A percentile compares a stretch with the other conserved stretches of the same genome.
phyloP scores from a whole-genome alignment of 1,140 invertebrate genomes.

The Brachionus paranguensis region DNA sequence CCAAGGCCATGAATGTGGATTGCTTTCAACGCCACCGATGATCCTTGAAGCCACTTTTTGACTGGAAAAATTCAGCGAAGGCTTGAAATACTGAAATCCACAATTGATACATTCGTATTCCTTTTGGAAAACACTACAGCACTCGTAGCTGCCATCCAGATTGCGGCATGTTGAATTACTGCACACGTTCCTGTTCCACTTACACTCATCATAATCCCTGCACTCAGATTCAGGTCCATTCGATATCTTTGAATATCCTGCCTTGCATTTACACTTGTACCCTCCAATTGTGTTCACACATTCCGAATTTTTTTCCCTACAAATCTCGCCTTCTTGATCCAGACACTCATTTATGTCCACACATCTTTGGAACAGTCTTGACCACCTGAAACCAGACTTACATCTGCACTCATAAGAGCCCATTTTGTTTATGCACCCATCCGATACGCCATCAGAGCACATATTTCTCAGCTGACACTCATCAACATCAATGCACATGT shows the following conservation, averaged over 20 bases:
- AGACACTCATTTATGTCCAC: slow-evolving; percentile 11
- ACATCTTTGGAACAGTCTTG: neutral
- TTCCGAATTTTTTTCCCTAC: neutral
- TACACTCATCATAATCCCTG: neutral
- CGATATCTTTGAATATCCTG: neutral
- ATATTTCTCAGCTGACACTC: neutral
- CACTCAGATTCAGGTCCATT: neutral
- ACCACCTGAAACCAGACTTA: neutral
- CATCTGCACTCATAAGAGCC: slow-evolving; percentile 7
- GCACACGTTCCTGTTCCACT: neutral
- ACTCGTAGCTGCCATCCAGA: neutral
- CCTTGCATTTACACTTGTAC: neutral
- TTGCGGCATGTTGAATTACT: neutral
- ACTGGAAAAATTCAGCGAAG: neutral
- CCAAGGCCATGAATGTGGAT: slow-evolving; percentile 13
- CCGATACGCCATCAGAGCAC: neutral
- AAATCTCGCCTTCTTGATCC: neutral
- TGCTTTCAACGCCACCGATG: neutral
- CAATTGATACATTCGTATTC: neutral
- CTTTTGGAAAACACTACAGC: neutral
- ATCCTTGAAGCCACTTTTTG: neutral
- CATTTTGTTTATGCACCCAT: neutral
- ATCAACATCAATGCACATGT: neutral
- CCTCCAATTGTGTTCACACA: neutral
- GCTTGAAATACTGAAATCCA: slow-evolving; percentile 3